Percentiles rank a stretch among this genome's conserved stretches.
Conservation (phyloP, 1,140 invertebrate species). For the Drosophila nannoptera region DNA sequence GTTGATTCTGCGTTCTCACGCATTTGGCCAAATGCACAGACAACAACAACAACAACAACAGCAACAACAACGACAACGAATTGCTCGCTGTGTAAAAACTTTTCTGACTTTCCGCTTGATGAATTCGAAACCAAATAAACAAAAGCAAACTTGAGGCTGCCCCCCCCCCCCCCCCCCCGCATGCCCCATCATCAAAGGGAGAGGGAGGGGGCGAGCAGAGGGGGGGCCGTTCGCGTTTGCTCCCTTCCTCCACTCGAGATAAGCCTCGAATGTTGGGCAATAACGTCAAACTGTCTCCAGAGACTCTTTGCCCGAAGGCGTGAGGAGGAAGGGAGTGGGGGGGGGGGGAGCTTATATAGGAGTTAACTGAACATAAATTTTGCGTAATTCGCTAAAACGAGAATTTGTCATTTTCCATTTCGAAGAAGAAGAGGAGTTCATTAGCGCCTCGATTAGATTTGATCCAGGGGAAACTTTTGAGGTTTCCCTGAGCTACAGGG, state of each 20-base stretch:
- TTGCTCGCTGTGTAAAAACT: conserved; percentile 39
- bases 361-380: conserved; percentile 33
- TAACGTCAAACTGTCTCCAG: conserved; percentile 64
- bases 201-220: not conserved
- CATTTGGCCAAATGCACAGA: conserved; percentile 56
- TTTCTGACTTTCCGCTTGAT: conserved; percentile 72
- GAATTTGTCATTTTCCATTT: conserved; percentile 15
- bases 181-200: not conserved
- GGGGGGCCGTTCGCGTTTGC: not conserved
- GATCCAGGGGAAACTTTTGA: no score
- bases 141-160: conserved; percentile 47
- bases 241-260: conserved; percentile 20
- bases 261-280: conserved; percentile 38
- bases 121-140: conserved; percentile 72
- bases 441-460: not conserved
- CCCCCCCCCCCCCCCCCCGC: no score
- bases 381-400: conserved; percentile 40
- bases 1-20: conserved; percentile 68
- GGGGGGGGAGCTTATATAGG: not conserved
- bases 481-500: not conserved
- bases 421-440: not conserved
- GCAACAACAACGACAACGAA: conserved; percentile 1
- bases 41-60: conserved; percentile 18
- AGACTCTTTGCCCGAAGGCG: conserved; percentile 17
- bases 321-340: not conserved